Percentiles rank a stretch among this genome's conserved stretches.
phyloP scores from a whole-genome alignment of 1,140 invertebrate genomes.

The Brachionus calyciflorus region DNA sequence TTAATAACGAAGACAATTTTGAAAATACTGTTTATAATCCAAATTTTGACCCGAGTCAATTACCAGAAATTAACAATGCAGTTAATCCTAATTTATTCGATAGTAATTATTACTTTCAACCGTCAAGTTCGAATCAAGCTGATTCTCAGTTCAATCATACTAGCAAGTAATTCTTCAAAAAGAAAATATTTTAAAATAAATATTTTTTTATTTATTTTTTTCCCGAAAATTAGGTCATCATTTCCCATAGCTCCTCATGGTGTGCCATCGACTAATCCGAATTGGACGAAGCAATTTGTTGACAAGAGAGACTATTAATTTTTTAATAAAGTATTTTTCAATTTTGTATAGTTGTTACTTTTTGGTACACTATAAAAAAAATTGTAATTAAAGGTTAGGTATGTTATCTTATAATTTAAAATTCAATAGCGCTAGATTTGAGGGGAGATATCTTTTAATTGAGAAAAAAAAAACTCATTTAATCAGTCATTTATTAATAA shows the following conservation, averaged over 20 bases:
- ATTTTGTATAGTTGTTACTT: too few species aligned
- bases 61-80: background rate
- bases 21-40: slow-evolving; percentile 1
- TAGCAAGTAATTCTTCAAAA: slow-evolving; percentile 6
- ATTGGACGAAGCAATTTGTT: slow-evolving; percentile 19
- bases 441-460: too few species aligned
- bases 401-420: too few species aligned
- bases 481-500: too few species aligned
- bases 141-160: background rate
- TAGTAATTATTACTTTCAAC: slow-evolving; percentile 17
- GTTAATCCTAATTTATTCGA: slow-evolving; percentile 2
- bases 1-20: slow-evolving; percentile 7
- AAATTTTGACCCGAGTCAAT: slow-evolving; percentile 13
- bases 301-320: slow-evolving; percentile 3
- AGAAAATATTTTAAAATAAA: background rate
- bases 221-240: background rate
- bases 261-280: slow-evolving; percentile 31
- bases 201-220: background rate
- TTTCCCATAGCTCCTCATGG: slow-evolving; percentile 35
- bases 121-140: background rate
- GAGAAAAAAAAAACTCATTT: too few species aligned
- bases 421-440: background rate
- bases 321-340: background rate
- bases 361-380: too few species aligned
- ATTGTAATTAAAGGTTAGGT: too few species aligned